phyloP scores from a whole-genome alignment of 1,140 invertebrate genomes.

The Hesperophylax magnus region DNA sequence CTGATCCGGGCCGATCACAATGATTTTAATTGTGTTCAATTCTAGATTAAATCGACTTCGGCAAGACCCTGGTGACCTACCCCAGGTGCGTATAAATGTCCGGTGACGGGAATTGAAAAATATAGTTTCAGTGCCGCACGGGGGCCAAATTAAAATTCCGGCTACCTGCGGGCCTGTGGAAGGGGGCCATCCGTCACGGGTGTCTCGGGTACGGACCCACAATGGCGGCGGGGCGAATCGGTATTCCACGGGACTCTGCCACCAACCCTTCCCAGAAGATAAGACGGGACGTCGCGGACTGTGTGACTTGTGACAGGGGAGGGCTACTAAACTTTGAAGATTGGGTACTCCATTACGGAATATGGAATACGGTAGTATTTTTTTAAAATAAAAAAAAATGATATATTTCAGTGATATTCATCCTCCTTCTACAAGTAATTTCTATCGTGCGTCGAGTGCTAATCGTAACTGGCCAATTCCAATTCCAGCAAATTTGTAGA shows the following conservation, averaged over 20 bases:
- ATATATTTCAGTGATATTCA: too few species aligned
- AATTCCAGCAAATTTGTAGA: too few species aligned
- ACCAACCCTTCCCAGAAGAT: constrained; percentile 27
- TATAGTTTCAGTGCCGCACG: constrained; percentile 22
- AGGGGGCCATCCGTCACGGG: constrained; percentile 20
- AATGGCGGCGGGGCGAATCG: constrained; percentile 15
- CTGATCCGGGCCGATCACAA: neutral
- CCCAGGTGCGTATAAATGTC: neutral
- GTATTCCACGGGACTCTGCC: constrained; percentile 27
- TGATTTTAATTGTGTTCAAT: neutral
- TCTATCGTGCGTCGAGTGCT: too few species aligned
- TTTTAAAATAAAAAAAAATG: too few species aligned
- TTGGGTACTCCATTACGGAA: too few species aligned
- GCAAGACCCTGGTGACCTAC: neutral
- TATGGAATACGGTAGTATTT: too few species aligned
- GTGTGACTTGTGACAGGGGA: neutral
- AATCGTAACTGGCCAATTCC: too few species aligned
- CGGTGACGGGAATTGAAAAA: constrained; percentile 20
- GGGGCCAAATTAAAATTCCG: constrained; percentile 32
- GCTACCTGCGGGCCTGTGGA: neutral
- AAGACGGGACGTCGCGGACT: neutral
- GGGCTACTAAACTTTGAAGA: neutral
- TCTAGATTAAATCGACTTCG: neutral
- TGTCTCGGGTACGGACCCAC: neutral
- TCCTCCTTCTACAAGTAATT: too few species aligned